A percentile compares a stretch with the other conserved stretches of the same genome.
These are phyloP conservation scores for Pedionomus torquatus DNA, from an alignment of 2,113 vertebrate species.

Conservation along the genomic window DNA sequence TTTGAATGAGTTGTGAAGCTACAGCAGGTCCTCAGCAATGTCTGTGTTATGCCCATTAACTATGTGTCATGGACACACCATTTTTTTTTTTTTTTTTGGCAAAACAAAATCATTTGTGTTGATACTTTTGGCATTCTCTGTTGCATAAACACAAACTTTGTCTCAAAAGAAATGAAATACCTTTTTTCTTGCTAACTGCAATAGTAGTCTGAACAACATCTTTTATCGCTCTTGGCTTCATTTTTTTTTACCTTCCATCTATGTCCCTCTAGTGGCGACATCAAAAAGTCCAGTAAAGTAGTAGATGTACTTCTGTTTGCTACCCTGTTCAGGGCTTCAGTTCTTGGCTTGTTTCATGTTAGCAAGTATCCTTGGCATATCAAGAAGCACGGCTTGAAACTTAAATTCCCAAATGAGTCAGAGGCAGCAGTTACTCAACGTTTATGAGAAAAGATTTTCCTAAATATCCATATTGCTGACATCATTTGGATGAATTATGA, in stretches of 20 bases:
- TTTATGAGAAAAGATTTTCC: not conserved
- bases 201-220: not conserved
- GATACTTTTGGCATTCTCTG: not conserved
- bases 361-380: not conserved
- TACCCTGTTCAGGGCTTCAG: not conserved
- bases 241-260: not conserved
- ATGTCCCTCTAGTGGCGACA: not conserved
- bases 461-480: not conserved
- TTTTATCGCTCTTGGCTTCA: not conserved
- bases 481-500: not conserved
- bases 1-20: not conserved
- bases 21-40: not conserved
- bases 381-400: not conserved
- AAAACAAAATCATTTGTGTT: not conserved
- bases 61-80: rapidly evolving
- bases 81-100: not conserved
- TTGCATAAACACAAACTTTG: not conserved
- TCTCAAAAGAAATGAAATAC: not conserved
- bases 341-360: not conserved
- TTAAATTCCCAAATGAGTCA: not conserved
- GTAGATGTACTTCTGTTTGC: not conserved
- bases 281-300: not conserved
- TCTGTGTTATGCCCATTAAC: not conserved
- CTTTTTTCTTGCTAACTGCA: not conserved
- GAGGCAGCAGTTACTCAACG: not conserved